Conservation (phyloP, 2,113 vertebrate genomes). For the Indicator indicator region DNA sequence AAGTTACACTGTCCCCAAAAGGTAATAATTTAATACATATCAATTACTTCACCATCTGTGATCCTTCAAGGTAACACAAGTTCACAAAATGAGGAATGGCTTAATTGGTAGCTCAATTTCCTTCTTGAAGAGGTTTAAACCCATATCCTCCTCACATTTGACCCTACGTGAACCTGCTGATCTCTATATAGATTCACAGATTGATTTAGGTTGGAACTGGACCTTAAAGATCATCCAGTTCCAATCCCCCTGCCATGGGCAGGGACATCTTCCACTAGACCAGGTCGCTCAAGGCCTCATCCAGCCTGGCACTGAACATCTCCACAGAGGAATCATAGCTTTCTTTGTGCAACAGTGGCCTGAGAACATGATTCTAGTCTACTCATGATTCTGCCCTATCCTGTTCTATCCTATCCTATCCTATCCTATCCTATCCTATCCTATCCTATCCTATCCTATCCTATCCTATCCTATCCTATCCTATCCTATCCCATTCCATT, state of each 20-base stretch:
- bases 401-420: too few relatives aligned
- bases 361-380: neutral
- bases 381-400: too few relatives aligned
- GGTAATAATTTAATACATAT: neutral
- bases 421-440: too few relatives aligned
- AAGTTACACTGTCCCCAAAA: neutral
- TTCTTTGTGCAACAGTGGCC: neutral
- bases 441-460: too few relatives aligned
- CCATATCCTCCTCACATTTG: neutral
- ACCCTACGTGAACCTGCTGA: neutral
- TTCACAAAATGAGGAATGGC: neutral
- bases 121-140: neutral
- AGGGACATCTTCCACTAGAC: too few relatives aligned
- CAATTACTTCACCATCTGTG: neutral
- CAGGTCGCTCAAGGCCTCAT: too few relatives aligned
- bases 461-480: too few relatives aligned
- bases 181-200: neutral
- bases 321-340: neutral
- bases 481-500: too few relatives aligned
- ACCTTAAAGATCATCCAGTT: too few relatives aligned
- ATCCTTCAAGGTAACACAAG: neutral
- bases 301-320: too few relatives aligned
- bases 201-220: too few relatives aligned
- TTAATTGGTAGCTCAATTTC: neutral
- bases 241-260: too few relatives aligned